Percentiles rank a stretch among this genome's conserved stretches.
Conservation (phyloP, 2,113 vertebrate genomes). For the Shinisaurus crocodilurus region DNA sequence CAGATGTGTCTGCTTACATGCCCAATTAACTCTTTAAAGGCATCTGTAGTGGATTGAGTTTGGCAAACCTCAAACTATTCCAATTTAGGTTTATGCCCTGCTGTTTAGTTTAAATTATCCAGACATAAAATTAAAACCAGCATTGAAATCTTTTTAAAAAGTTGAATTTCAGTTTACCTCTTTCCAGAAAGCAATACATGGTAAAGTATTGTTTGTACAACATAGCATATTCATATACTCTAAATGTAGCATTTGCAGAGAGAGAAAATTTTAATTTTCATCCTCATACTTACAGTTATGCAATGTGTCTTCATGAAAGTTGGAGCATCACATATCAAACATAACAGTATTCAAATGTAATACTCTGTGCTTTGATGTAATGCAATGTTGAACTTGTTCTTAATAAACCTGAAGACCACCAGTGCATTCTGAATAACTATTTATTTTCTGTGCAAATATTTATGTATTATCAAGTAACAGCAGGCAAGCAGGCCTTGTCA, state of each 20-base stretch:
- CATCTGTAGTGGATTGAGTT: not conserved
- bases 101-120: constrained; percentile 1
- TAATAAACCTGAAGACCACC: not conserved
- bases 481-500: not conserved
- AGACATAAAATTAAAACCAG: constrained; percentile 7
- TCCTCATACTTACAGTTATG: not conserved
- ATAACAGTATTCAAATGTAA: not conserved
- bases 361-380: not conserved
- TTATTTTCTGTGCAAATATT: constrained; percentile 24
- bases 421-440: not conserved
- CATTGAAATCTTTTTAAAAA: not conserved
- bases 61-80: constrained; percentile 4
- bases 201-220: not conserved
- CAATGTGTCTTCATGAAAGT: not conserved
- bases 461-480: not conserved
- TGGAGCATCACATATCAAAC: not conserved
- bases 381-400: not conserved
- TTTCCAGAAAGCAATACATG: not conserved
- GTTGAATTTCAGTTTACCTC: not conserved
- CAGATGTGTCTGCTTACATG: not conserved
- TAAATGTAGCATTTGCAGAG: not conserved
- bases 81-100: not conserved
- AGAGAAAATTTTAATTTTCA: not conserved
- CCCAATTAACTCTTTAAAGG: constrained; percentile 2
- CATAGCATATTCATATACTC: not conserved